Base-by-base conservation (phyloP, 2,797 vertebrate species). In the Pseudopleuronectes americanus region DNA sequence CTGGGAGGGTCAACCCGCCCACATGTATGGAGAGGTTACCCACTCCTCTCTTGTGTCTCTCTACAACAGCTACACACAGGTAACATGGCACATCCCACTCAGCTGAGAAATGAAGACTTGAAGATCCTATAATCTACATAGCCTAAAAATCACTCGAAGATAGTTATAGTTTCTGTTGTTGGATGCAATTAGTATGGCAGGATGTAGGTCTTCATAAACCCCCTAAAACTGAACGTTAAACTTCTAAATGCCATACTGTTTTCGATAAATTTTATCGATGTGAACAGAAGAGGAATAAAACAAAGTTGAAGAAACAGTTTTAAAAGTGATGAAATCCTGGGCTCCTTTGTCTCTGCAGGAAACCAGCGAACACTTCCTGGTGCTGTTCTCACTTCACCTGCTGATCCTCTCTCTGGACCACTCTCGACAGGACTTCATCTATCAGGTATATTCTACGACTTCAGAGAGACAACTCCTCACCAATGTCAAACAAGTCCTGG, bases 311-410 rank as follows among this genome's bases (percentile, higher is more conserved):
- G 5, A 43, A 17, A 43, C 12, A 13, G 16, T 17, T 43, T 43
- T 6, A 43, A 43, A 43, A 6, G 31, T 13, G 41, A 17, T 19
- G 43, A 38, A 38, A 38, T 13, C 36, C 13, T 38, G 12, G 12
- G 36, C 12, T 38, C 17, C 62, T 43, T 52, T 7, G 22, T 41
- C 56, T 55, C 59, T 38, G 48, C 90, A 96, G 95, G 94, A 92
- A 77, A 90, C 86, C 64, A 82, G 38, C 1, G 93, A 95, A 59
- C 73, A 90, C 78, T 96, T 95, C 83, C 57, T 96, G 60, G 93
- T 96, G 64, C 86, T 96, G 78, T 96, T 94, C 80, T 94, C 95
- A 19, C 94, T 92, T 68, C 95, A 96, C 79, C 74, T 96, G 73
- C 82, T 96, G 81, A 94, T 96, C 71, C 93, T 96, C 8, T 93